Evolutionary conservation across 2,113 vertebrate genomes (phyloP).

Genomic region (Lamprologus callipterus): DNA sequence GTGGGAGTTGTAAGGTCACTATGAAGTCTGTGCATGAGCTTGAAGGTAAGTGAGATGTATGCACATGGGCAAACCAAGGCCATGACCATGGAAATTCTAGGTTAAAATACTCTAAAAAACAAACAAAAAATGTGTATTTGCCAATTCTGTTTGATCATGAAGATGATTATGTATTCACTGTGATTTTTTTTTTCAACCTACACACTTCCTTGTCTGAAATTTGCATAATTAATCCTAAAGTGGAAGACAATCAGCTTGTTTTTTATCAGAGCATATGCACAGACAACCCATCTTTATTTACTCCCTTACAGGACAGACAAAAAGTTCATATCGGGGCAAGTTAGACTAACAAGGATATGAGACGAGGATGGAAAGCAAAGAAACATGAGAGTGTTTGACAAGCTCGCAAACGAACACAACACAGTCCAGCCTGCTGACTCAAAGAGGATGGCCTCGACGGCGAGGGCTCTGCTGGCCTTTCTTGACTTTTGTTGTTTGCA

Average conservation of each 20-base stretch:
- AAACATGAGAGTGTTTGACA: not conserved
- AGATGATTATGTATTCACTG: not conserved
- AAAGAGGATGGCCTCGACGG: not conserved
- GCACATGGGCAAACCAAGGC: not conserved
- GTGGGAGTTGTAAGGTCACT: not conserved
- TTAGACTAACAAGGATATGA: not conserved
- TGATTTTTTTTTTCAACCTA: not conserved
- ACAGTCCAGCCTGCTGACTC: not conserved
- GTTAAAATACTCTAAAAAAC: not conserved
- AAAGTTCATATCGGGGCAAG: not conserved
- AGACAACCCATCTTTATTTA: not conserved
- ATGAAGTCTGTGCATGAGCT: not conserved
- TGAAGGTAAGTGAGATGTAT: not conserved
- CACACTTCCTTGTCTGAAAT: not conserved
- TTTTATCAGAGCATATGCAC: not conserved
- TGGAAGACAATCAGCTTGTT: not conserved
- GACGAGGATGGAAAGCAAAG: not conserved
- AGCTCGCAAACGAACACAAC: not conserved
- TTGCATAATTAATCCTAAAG: not conserved
- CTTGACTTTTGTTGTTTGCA: constrained; percentile 45
- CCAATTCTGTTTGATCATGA: not conserved
- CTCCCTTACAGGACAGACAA: not conserved
- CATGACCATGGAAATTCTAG: not conserved
- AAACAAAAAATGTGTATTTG: not conserved
- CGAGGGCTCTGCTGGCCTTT: not conserved